Base-by-base conservation (phyloP, 2,888 invertebrate species). In the Polydrusus pterygomalis region DNA sequence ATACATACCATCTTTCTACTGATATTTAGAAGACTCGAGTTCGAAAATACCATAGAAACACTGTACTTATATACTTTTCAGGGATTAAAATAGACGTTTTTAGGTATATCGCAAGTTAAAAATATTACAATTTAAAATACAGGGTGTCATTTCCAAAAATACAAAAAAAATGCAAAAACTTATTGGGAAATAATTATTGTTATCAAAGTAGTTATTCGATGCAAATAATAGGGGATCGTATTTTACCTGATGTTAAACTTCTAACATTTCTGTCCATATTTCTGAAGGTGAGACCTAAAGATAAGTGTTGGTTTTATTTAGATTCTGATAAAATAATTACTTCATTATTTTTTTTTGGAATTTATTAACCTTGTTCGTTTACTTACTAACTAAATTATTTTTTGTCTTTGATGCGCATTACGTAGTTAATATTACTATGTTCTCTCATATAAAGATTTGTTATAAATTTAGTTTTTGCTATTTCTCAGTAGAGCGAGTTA, bases 241-340 rank as follows among this genome's bases (percentile, higher is more conserved):
- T n/a, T 43, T 71, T 77, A 77, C 77, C 77, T 77, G 56, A 2
- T 17, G 47, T n/a, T 7, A 30, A 15, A 45, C 25, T 34, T 49
- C 43, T 71, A 45, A 30, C 65, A 20, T 69, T 43, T 20, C 38
- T 54, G 13, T 77, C 65, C 47, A 18, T 30, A 51, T 69, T 65
- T 69, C 77, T 71, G 25, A 75, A 15, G 38, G 77, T 77, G 45
- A 77, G 68, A 72, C 77, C 77, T 77, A 72, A 43, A 51, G 62
- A 69, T 20, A 65, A 51, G 15, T 47, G 6, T n/a, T 43, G 47
- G 8, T 47, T 47, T 17, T 47, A 47, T 47, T 17, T 47, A 47
- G 2, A 17, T 47, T 3, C 3, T 6, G 8, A 3, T 2, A 43
- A n/a, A 43, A n/a, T 43, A 3, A 9, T 3, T n/a, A 1, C n/a